phyloP scores from a whole-genome alignment of 2,888 invertebrate species.

The Drosophila greeni region DNA sequence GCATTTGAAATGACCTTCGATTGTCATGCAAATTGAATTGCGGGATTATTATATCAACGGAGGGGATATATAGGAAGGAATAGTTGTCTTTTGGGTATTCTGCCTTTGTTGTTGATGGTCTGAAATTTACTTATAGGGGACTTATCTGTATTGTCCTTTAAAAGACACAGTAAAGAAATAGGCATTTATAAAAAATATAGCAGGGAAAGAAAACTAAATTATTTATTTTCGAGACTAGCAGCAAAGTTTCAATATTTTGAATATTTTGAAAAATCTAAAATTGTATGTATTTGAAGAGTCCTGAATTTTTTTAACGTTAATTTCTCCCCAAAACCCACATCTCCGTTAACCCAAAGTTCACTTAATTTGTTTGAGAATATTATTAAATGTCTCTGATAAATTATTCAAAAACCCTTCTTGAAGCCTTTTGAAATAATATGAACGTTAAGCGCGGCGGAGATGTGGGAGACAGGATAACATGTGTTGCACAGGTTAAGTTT shows the following conservation, averaged over 20 bases:
- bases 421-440: neutral
- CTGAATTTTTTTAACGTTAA: too few relatives aligned
- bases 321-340: neutral
- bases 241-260: too few relatives aligned
- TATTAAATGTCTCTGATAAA: constrained; percentile 20
- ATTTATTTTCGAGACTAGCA: too few relatives aligned
- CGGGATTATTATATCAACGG: constrained; percentile 23
- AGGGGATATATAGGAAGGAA: neutral
- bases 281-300: too few relatives aligned
- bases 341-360: neutral
- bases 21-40: constrained; percentile 40
- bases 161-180: neutral
- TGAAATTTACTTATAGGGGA: neutral
- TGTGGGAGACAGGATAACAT: constrained; percentile 30
- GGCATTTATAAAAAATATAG: neutral
- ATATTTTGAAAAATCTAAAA: too few relatives aligned
- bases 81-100: neutral
- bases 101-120: constrained; percentile 5
- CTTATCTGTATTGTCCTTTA: neutral
- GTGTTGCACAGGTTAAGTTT: constrained; percentile 34
- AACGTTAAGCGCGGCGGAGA: neutral
- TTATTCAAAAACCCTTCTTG: constrained; percentile 27
- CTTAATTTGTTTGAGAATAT: constrained; percentile 1
- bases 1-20: constrained; percentile 36
- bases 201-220: neutral